These are phyloP conservation scores for Phalacrocorax pelagicus DNA, from an alignment of 2,113 vertebrate species.

Conservation along the genomic window DNA sequence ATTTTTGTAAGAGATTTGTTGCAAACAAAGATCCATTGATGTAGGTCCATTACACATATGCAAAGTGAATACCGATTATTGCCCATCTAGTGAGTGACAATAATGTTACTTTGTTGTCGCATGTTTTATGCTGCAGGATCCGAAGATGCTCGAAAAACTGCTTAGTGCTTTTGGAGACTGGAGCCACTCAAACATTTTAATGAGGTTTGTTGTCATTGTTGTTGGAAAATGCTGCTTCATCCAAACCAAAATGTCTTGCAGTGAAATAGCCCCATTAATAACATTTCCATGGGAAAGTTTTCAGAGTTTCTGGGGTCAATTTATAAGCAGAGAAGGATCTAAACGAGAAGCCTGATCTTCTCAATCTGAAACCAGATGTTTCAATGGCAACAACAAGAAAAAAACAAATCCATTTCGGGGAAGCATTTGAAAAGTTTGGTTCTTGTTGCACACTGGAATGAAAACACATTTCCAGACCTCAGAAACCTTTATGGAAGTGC, in stretches of 20 bases:
- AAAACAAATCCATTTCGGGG: neutral
- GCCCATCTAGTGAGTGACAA: conserved; percentile 42
- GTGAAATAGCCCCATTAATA: conserved; percentile 23
- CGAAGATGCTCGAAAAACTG: neutral
- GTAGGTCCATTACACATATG: neutral
- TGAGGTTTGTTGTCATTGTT: conserved; percentile 1
- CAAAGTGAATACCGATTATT: conserved; percentile 8
- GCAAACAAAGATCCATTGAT: conserved; percentile 60
- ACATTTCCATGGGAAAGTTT: conserved; percentile 54
- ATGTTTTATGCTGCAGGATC: neutral
- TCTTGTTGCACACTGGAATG: neutral
- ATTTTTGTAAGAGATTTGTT: conserved; percentile 6
- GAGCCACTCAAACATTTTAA: conserved; percentile 25
- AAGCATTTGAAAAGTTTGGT: neutral
- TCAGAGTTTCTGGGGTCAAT: conserved; percentile 48
- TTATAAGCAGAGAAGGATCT: conserved; percentile 15
- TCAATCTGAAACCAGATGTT: conserved; percentile 43
- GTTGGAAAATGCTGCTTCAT: neutral
- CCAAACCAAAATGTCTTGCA: neutral
- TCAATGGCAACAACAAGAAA: neutral
- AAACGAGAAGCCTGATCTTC: neutral
- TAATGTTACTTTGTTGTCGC: conserved; percentile 4
- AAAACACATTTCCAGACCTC: conserved; percentile 22
- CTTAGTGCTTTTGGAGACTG: neutral
- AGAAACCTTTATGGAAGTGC: neutral